Evolutionary conservation across 2,797 vertebrate species (phyloP), one percentile per base, ranked within the genome.

Genomic region (Coilia nasus): DNA sequence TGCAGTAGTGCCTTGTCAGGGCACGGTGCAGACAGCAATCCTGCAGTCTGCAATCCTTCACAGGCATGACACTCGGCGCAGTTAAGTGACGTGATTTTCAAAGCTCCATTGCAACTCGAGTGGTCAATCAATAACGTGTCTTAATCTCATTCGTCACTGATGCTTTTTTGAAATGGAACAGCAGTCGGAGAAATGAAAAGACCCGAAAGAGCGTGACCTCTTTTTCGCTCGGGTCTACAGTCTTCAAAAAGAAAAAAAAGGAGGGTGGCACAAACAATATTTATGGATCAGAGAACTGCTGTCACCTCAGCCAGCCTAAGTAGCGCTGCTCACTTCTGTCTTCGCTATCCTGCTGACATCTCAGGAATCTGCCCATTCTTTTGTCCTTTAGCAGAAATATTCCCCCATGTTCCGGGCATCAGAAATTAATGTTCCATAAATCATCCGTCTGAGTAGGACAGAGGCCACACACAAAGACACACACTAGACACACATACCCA

Each of bases 351-450:
- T 83, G 85, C 85, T 87, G 87, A 88, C 81, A 47, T 82, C 41
- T 86, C 83, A 86, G 81, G 87, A 88, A 87, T 87, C 31, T 85
- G 54, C 47, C 82, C 71, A 62, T 84, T 59, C 67, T 60, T 86
- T 81, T 82, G 57, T 87, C 84, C 82, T 83, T 82, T 85, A 75
- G 71, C 84, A 85, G 64, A 88, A 85, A 86, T 80, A 82, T 83
- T 88, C 83, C 35, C 85, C 50, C 23, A 41, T 41, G 85, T 84
- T 84, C 83, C 83, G 84, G 31, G 78, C 75, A 86, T 87, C 78
- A 80, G 83, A 75, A 87, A 86, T 88, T 35, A 86, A 88, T 88
- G 86, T 85, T 81, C 81, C 83, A 88, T 89, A 87, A 89, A 86
- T 87, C 82, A 82, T 78, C 85, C 56, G 82, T 84, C 81, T 86